Evolutionary conservation across 2,113 vertebrate genomes (phyloP).

Genomic region (Heterotilapia buettikoferi): DNA sequence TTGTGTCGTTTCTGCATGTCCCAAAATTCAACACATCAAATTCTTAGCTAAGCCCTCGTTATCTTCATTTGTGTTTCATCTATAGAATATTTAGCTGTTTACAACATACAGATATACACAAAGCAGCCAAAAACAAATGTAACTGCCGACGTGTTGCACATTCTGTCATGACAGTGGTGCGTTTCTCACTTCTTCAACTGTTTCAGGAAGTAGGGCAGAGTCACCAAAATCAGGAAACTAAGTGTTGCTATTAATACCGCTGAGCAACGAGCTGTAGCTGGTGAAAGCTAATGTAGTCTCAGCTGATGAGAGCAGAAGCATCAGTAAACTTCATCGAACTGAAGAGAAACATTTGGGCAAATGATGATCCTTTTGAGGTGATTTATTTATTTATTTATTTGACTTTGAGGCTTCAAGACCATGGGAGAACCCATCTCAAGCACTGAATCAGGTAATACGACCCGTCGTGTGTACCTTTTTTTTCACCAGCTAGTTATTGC

Average conservation of each 20-base stretch:
- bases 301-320: background rate
- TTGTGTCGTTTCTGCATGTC: background rate
- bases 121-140: background rate
- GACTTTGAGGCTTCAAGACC: background rate
- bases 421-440: slow-evolving; percentile 46
- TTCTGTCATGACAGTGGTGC: background rate
- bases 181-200: slow-evolving; percentile 59
- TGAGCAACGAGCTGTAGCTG: slow-evolving; percentile 5
- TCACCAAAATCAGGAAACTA: slow-evolving; percentile 72
- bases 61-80: background rate
- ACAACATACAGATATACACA: background rate
- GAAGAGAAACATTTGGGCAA: background rate
- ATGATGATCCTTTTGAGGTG: slow-evolving; percentile 8
- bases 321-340: background rate
- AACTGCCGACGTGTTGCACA: background rate
- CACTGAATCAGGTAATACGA: slow-evolving; percentile 39
- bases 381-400: background rate
- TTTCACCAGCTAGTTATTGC: background rate
- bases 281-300: slow-evolving; percentile 12
- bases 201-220: slow-evolving; percentile 75
- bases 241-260: slow-evolving; percentile 66
- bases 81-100: background rate
- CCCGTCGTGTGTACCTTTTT: background rate
- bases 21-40: background rate
- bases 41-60: background rate